phyloP scores from a whole-genome alignment of 1,140 invertebrate species.

The Cyclargus thomasi region DNA sequence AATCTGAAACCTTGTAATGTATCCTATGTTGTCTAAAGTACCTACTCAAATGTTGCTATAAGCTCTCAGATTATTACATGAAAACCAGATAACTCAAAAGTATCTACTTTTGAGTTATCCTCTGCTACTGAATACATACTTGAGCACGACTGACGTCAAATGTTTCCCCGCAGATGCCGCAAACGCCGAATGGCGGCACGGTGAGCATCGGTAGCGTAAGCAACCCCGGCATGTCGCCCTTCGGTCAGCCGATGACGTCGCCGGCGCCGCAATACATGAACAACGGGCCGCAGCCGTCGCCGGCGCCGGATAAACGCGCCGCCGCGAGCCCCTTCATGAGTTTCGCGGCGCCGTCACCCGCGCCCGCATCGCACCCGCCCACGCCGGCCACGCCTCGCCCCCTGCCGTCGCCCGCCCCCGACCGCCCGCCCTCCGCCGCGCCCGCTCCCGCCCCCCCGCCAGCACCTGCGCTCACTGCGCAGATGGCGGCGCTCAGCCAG shows the following conservation, averaged over 20 bases:
- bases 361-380: slow-evolving; percentile 42
- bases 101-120: no score
- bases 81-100: no score
- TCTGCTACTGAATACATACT: neutral
- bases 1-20: no score
- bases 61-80: no score
- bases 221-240: slow-evolving; percentile 80
- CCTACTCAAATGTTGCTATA: no score
- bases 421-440: slow-evolving; percentile 75
- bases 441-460: slow-evolving; percentile 54
- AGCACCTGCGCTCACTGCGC: slow-evolving; percentile 77
- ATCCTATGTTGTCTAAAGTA: no score
- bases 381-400: slow-evolving; percentile 76
- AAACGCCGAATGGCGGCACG: slow-evolving; percentile 75
- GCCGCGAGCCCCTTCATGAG: slow-evolving; percentile 61
- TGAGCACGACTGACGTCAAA: neutral
- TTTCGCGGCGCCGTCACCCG: slow-evolving; percentile 50
- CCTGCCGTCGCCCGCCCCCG: slow-evolving; percentile 54
- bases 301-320: slow-evolving; percentile 64
- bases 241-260: slow-evolving; percentile 77
- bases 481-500: slow-evolving; percentile 78
- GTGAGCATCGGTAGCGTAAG: slow-evolving; percentile 63
- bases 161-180: slow-evolving; percentile 52
- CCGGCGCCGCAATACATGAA: slow-evolving; percentile 74
- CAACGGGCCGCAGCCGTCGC: slow-evolving; percentile 74